Evolutionary conservation across 1,140 invertebrate species (phyloP).

Genomic region (Drosophila funebris): DNA sequence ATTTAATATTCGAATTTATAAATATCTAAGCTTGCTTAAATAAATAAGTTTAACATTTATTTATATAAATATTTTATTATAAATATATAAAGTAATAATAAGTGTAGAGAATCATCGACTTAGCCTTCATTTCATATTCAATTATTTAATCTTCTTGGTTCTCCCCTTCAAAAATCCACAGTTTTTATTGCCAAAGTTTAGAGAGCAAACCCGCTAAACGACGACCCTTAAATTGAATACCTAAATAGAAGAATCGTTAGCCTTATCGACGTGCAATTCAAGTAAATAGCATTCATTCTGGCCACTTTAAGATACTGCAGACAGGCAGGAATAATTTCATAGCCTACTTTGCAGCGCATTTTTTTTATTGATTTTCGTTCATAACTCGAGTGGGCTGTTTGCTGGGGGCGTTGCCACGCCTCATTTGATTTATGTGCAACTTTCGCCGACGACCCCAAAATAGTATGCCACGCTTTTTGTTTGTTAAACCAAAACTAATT

Average conservation of each 20-base stretch:
- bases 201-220: constrained; percentile 13
- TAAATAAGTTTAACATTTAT: too few species aligned
- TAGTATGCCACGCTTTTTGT: constrained; percentile 29
- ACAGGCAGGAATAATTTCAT: not conserved
- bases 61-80: too few species aligned
- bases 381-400: not conserved
- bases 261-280: not conserved
- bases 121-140: not conserved
- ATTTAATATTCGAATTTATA: too few species aligned
- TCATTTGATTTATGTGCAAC: constrained; percentile 47
- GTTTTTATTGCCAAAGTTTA: constrained; percentile 48
- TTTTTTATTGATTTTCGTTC: constrained; percentile 42
- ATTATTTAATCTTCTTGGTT: not conserved
- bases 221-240: constrained; percentile 7
- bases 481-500: constrained; percentile 25
- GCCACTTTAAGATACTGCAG: constrained; percentile 24
- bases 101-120: not conserved
- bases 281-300: constrained; percentile 10
- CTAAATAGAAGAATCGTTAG: constrained; percentile 2
- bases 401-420: constrained; percentile 3
- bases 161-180: constrained; percentile 16
- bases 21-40: too few species aligned
- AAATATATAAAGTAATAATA: not conserved
- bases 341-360: constrained; percentile 8
- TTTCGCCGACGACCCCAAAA: constrained; percentile 29